phyloP scores from a whole-genome alignment of 2,888 invertebrate species.

The Tanypteryx hageni region DNA sequence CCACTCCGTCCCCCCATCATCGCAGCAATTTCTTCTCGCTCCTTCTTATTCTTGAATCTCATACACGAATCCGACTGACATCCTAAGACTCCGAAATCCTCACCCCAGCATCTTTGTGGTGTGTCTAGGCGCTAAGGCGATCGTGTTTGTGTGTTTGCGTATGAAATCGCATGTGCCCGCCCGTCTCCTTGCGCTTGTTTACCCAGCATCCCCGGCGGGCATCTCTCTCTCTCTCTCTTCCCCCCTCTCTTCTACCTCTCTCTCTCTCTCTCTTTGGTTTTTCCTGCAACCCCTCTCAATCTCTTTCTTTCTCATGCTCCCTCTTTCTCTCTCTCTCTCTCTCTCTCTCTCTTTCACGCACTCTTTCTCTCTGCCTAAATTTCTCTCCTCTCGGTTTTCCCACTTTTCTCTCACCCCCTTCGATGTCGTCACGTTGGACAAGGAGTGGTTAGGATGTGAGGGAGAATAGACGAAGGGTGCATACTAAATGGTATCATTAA shows the following conservation, averaged over 20 bases:
- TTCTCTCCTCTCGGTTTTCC: too few species aligned
- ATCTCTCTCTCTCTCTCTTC: background rate
- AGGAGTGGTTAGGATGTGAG: too few species aligned
- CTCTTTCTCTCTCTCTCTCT: too few species aligned
- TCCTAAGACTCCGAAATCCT: background rate
- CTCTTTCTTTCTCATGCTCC: too few species aligned
- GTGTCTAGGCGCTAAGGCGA: background rate
- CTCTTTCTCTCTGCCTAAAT: too few species aligned
- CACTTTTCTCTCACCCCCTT: too few species aligned
- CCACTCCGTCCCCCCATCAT: background rate
- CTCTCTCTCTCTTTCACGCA: too few species aligned
- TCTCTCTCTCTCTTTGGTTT: background rate
- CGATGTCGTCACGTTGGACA: too few species aligned
- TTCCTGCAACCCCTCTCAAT: too few species aligned
- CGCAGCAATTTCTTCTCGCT: background rate
- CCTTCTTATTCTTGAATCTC: background rate
- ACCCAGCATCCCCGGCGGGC: background rate
- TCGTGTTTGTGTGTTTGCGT: constrained; percentile 16
- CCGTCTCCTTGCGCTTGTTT: constrained; percentile 14
- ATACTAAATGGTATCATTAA: too few species aligned
- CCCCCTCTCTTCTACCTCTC: background rate
- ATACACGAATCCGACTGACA: background rate
- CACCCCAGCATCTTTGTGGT: background rate
- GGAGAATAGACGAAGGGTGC: too few species aligned
- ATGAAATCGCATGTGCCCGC: background rate